Percentiles rank a stretch among this genome's conserved stretches.
These are phyloP conservation scores for Pachymerium ferrugineum DNA, from an alignment of 2,888 invertebrate genomes.

Conservation along the genomic window DNA sequence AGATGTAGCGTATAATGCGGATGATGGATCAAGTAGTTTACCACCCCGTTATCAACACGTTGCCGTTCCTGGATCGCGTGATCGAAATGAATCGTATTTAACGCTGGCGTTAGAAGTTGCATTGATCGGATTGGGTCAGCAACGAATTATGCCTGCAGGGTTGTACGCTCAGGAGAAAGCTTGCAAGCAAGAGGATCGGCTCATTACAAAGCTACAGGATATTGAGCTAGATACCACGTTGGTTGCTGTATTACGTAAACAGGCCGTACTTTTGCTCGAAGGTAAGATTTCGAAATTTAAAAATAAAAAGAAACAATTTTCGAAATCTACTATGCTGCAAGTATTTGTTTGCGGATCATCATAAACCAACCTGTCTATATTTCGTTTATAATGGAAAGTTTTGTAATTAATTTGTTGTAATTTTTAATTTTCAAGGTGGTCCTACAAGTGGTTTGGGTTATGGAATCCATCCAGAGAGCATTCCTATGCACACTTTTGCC, in stretches of 20 bases:
- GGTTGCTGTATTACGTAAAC: conserved; percentile 62
- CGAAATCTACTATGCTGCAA: too few relatives aligned
- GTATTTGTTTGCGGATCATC: neutral
- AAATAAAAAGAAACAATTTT: neutral
- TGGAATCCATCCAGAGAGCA: conserved; percentile 72
- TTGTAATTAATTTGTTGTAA: neutral
- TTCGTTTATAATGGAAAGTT: too few relatives aligned
- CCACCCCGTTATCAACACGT: conserved; percentile 65
- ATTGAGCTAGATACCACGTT: conserved; percentile 69
- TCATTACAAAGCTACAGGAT: conserved; percentile 68
- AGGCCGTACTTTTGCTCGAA: conserved; percentile 63
- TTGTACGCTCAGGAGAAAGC: conserved; percentile 71
- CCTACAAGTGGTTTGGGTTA: conserved; percentile 67
- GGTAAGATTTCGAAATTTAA: conserved; percentile 44
- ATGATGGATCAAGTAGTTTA: conserved; percentile 40
- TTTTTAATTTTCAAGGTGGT: conserved; percentile 52
- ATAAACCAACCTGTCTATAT: neutral
- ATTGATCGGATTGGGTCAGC: conserved; percentile 70
- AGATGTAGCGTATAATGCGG: conserved; percentile 32
- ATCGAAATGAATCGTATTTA: conserved; percentile 62
- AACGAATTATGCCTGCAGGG: conserved; percentile 70
- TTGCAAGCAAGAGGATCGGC: conserved; percentile 67
- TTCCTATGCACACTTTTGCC: conserved; percentile 79
- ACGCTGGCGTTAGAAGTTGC: conserved; percentile 72
- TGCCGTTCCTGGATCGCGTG: conserved; percentile 65